These are phyloP conservation scores for Synodontis membranacea DNA, from an alignment of 2,113 vertebrate species.

Conservation along the genomic window DNA sequence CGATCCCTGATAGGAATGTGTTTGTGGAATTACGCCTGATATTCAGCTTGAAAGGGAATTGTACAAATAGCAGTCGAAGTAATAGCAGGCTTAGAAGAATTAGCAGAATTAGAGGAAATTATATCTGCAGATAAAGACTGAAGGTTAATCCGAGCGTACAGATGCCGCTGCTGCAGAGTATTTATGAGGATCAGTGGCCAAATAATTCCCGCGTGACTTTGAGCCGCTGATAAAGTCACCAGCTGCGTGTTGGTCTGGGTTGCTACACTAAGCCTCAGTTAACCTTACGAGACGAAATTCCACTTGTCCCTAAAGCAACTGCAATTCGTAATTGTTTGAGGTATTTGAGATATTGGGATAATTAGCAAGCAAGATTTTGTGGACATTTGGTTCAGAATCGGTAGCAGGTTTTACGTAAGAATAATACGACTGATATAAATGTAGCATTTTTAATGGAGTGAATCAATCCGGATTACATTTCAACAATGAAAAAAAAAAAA, in stretches of 20 bases:
- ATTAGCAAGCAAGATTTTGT: neutral
- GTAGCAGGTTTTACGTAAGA: neutral
- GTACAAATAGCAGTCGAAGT: neutral
- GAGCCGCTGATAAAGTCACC: constrained; percentile 33
- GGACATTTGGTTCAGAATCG: neutral
- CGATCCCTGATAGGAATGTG: neutral
- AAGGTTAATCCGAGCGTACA: constrained; percentile 22
- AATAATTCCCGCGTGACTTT: constrained; percentile 22
- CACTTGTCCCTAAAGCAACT: too few species aligned
- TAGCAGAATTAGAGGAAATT: constrained; percentile 24
- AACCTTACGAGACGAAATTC: neutral
- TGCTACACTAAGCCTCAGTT: constrained; percentile 23
- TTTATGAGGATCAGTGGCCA: constrained; percentile 16
- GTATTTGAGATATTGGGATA: neutral
- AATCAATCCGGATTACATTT: neutral
- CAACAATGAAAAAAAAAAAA: too few species aligned
- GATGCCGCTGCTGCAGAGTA: constrained; percentile 32
- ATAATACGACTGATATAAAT: neutral
- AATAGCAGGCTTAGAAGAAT: neutral
- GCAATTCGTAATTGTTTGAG: neutral
- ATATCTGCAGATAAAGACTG: constrained; percentile 14
- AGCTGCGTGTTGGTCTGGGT: constrained; percentile 12
- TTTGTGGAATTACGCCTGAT: neutral
- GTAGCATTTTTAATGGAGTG: neutral
- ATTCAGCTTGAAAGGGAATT: neutral